Base-by-base conservation (phyloP, 53 echinoderm and acorn worm species). In the Actinopyga echinites region DNA sequence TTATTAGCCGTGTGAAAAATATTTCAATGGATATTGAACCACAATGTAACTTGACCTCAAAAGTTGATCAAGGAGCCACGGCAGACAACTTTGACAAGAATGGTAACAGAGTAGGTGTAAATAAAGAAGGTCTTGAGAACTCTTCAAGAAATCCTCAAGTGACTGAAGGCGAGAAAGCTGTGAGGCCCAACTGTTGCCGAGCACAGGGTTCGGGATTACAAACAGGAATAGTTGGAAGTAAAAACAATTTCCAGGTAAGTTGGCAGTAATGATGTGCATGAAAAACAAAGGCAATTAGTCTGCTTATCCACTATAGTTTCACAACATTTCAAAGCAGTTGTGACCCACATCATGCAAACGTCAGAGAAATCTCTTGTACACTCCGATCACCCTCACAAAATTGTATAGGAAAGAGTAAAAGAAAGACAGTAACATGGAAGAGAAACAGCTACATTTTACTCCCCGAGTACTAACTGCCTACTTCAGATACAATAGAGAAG, bases 181-280 rank as follows among this genome's bases (percentile, higher is more conserved):
- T 49, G 17, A 75, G 64, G 64, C 87, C 93, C 23, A 79, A 85
- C 4, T 84, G 83, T 29, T 99, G 99, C 74, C 90, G 79, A 3
- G 99, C 92, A 7, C 89, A 78, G 56, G 99, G 99, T 0, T 85
- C 85, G 23, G 99, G 99, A 2, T 62, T 99, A 4, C 86, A 79
- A 15, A 68, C 86, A 40, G 99, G 99, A 55, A 79, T 79, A 0
- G 99, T 99, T 4, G 92, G 92, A 34, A 83, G 61, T 4, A 99
- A 99, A 82, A 99, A 99, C 69, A 99, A 99, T 55, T 99, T 99
- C 57, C 99, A 99, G 94, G 99, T 99, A 56, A 83, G 96, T 67
- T 62, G 26, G 21, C 10, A 10, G 5, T 40, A 40, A 40, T 40
- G 5, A 40, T 40, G 7, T 40, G 7, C 6, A 40, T 8, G 40